Base-by-base conservation (phyloP, 2,888 invertebrate species). In the Troides oblongomaculatus region DNA sequence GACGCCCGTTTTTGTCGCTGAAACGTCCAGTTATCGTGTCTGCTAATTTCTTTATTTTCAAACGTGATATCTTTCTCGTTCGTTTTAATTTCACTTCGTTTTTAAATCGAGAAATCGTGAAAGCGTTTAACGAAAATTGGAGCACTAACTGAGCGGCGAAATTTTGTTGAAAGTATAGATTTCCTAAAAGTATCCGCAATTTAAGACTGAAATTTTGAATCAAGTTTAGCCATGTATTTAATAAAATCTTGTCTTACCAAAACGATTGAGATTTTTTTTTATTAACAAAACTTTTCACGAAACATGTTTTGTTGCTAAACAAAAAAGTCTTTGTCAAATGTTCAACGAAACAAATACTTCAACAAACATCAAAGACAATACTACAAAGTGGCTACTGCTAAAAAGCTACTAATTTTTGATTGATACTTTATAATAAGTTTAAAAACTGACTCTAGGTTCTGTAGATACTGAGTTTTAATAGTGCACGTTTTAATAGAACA, bases 1-100 rank as follows among this genome's bases (percentile, higher is more conserved):
- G 90, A 85, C 82, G 84, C 81, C 30, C 80, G 87, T 88, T 90
- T 90, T 89, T 90, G 87, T 88, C 86, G 81, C 76, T 81, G 81
- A 81, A 81, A 77, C 77, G 83, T 83, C 80, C 86, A 85, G 88
- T 86, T 88, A 84, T 83, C 79, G 74, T 78, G 77, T 79, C 77
- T 78, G 81, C 85, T 87, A 88, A 89, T 89, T 83, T 84, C 80
- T 85, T 82, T 82, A 82, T 85, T 84, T 78, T 79, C 76, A 73
- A 79, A 78, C 73, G 78, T 79, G 76, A 80, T 76, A 77, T 81
- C 78, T 82, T 78, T 79, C 78, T 79, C 77, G 79, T 80, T 85
- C 84, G 81, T 79, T 75, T 78, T 78, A 39, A 39, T 39, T 39
- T 39, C 10, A 39, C 39, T 39, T 17, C 72, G 74, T 72, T 77